Percentiles rank a stretch among this genome's conserved stretches.
These are phyloP conservation scores for Ambastaia sidthimunki DNA, from an alignment of 2,797 vertebrate genomes.

Conservation along the genomic window DNA sequence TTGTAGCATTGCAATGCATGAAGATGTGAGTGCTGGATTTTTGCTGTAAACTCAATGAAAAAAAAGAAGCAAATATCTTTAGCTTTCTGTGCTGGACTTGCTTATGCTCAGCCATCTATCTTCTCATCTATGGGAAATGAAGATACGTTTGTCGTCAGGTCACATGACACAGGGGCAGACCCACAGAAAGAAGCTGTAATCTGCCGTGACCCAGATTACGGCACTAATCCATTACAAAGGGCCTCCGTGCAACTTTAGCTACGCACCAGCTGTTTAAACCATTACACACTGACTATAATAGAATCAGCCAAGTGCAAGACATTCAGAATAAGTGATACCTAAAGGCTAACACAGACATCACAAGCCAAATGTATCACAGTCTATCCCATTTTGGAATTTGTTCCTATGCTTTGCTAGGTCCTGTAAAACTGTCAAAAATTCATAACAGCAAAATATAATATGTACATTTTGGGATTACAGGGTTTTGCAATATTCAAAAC, in stretches of 20 bases:
- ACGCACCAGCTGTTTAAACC: slow-evolving; percentile 40
- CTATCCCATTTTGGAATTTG: too few species aligned
- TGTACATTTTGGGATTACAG: too few species aligned
- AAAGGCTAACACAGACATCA: neutral
- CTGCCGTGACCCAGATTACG: slow-evolving; percentile 81
- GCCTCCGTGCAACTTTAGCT: slow-evolving; percentile 46
- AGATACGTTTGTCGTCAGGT: slow-evolving; percentile 67
- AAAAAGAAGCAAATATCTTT: slow-evolving; percentile 40
- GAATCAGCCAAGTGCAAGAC: slow-evolving; percentile 32
- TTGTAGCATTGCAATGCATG: slow-evolving; percentile 49
- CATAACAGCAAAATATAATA: too few species aligned
- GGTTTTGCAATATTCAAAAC: too few species aligned
- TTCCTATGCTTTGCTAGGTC: too few species aligned
- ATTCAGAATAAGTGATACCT: slow-evolving; percentile 3
- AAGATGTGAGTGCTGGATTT: neutral
- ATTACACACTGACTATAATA: slow-evolving; percentile 32
- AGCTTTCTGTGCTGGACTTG: slow-evolving; percentile 26
- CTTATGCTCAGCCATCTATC: slow-evolving; percentile 45
- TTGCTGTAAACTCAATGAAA: neutral
- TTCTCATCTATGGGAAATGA: slow-evolving; percentile 62
- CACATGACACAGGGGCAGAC: slow-evolving; percentile 60
- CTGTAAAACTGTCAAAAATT: too few species aligned
- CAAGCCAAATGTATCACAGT: neutral
- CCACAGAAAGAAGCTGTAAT: slow-evolving; percentile 74
- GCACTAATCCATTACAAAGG: slow-evolving; percentile 73